These are phyloP conservation scores for Micrasema minimum DNA, from an alignment of 1,140 invertebrate genomes.

Conservation along the genomic window DNA sequence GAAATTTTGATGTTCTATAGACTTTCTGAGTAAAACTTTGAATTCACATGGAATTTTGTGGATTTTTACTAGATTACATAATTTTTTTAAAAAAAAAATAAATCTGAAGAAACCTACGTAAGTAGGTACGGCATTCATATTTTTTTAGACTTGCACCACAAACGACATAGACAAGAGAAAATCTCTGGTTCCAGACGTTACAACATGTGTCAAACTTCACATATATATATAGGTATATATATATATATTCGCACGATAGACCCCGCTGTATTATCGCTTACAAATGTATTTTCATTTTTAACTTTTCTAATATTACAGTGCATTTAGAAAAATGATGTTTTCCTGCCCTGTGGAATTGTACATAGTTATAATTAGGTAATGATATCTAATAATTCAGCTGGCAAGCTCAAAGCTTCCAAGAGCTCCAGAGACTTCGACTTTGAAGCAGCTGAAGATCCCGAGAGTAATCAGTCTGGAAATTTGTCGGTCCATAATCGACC, in stretches of 20 bases:
- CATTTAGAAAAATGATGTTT: constrained; percentile 19
- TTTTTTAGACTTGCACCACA: no score
- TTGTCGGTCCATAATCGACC: constrained; percentile 12
- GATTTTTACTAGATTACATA: no score
- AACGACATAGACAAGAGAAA: no score
- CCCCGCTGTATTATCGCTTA: no score
- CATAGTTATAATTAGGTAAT: constrained; percentile 55
- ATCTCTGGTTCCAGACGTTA: constrained; percentile 26
- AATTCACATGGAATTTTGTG: no score
- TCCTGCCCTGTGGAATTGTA: constrained; percentile 22
- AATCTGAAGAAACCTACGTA: no score
- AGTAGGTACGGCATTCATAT: no score
- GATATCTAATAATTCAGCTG: constrained; percentile 62
- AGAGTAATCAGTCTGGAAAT: constrained; percentile 52
- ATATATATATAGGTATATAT: no score
- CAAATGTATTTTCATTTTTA: not conserved
- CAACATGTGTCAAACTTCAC: constrained; percentile 49
- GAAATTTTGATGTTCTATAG: no score
- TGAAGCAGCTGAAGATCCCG: constrained; percentile 55
- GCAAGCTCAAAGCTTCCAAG: constrained; percentile 64
- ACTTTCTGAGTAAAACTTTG: no score
- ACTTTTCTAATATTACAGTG: constrained; percentile 8
- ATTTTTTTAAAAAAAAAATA: no score
- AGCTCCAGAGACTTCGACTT: constrained; percentile 58
- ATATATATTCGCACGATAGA: no score